phyloP scores from a whole-genome alignment of 2,113 vertebrate genomes.

The Barnardius zonarius region DNA sequence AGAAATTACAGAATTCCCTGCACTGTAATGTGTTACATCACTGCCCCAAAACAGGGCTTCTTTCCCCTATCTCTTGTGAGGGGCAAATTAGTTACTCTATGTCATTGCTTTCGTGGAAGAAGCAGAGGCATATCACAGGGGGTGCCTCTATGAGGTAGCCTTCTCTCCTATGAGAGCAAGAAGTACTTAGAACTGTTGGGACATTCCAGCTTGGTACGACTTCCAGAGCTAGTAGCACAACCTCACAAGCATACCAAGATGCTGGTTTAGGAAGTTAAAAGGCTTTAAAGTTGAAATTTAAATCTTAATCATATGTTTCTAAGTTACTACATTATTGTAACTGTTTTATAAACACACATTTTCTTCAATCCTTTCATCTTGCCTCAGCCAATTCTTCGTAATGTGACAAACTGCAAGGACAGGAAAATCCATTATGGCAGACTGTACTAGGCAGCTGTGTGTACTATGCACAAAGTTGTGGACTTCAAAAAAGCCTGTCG shows the following conservation, averaged over 20 bases:
- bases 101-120: neutral
- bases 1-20: neutral
- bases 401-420: neutral
- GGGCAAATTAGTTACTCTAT: neutral
- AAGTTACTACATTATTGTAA: neutral
- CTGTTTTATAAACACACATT: neutral
- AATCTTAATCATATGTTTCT: neutral
- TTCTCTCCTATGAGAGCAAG: neutral
- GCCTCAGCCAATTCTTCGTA: neutral
- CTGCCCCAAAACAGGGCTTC: neutral
- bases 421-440: neutral
- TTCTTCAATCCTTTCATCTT: neutral
- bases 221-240: neutral
- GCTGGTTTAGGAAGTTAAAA: neutral
- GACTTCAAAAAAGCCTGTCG: neutral
- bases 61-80: neutral
- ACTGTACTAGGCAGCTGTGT: neutral
- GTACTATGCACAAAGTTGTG: neutral
- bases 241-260: neutral
- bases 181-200: neutral
- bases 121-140: neutral
- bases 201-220: neutral
- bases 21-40: neutral
- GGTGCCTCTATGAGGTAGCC: neutral
- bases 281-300: neutral